Evolutionary conservation across 2,797 vertebrate genomes (phyloP), one percentile per base, ranked within the genome.

Genomic region (Meriones psammophilus): DNA sequence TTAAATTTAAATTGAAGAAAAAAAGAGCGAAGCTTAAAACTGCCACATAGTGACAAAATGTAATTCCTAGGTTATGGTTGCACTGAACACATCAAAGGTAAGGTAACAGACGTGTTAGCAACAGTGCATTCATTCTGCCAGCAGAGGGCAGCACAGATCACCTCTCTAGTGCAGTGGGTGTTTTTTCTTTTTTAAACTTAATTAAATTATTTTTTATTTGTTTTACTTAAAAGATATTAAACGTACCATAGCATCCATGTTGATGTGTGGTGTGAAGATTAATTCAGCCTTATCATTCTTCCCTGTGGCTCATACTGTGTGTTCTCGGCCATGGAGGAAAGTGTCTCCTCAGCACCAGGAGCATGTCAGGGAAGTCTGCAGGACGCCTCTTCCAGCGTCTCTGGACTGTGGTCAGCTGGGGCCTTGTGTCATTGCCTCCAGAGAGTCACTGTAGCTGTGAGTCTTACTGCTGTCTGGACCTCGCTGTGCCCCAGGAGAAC

Each of bases 141-240:
- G 95, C 92, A 97, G 97, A 86, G 97, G 97, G 96, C 97, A 96
- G 97, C 80, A 87, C 39, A 89, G 92, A 71, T 39, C 0, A 33
- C 22, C 0, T 18, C 71, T 22, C 14, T 3, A 1, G 62, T 46
- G 8, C 10, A 15, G 2, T 33, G 1, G 42, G 76, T 9, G 17
- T 8, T 69, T 68, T 42, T 26, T 22, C 33, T 36, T 30, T 71
- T 15, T 42, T 88, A 62, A 69, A 50, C 18, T 30, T 46, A 42
- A 62, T 30, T 68, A 33, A 76, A 6, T n/a, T n/a, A 71, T 68
- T 76, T 46, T 76, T 50, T 76, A 42, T 39, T 36, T 22, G 8
- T 12, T 93, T 24, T 33, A 76, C 71, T 73, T 74, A 54, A 84
- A 58, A 33, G 58, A 7, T 20, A 2, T 74, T 78, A 18, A 26